Conservation (phyloP, 2,888 invertebrate genomes). For the Trichopoda pennipes region DNA sequence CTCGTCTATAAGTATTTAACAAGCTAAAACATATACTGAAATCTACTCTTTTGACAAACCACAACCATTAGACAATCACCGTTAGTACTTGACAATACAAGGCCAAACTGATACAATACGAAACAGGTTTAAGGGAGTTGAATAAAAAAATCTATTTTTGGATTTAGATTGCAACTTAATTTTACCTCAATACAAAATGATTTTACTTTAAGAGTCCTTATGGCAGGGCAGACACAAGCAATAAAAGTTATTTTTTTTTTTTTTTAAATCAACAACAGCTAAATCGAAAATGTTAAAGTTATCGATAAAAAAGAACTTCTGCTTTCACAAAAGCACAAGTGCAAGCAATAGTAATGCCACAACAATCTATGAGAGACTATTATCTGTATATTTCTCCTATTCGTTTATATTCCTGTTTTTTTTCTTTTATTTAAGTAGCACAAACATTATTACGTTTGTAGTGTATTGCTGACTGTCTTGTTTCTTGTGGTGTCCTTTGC, state of each 20-base stretch:
- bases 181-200: conserved; percentile 5
- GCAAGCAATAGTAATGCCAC: not conserved
- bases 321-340: not conserved
- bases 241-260: not conserved
- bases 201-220: conserved; percentile 5
- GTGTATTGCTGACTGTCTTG: conserved; percentile 43
- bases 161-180: conserved; percentile 35
- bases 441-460: conserved; percentile 46
- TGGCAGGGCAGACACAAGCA: not conserved
- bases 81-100: conserved; percentile 25
- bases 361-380: not conserved
- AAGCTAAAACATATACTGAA: conserved; percentile 31
- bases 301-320: conserved; percentile 13
- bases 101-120: not conserved
- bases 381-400: not conserved
- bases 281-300: conserved; percentile 11
- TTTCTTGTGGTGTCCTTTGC: conserved; percentile 20
- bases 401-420: not conserved
- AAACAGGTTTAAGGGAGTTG: conserved; percentile 33
- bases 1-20: conserved; percentile 41
- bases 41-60: conserved; percentile 43
- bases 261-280: conserved; percentile 20
- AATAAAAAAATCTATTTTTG: conserved; percentile 22
- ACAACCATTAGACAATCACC: conserved; percentile 49
- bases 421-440: not conserved